A percentile compares a stretch with the other conserved stretches of the same genome.
Evolutionary conservation across 1,140 invertebrate species (phyloP).

Genomic region (Platorchestia sp.): DNA sequence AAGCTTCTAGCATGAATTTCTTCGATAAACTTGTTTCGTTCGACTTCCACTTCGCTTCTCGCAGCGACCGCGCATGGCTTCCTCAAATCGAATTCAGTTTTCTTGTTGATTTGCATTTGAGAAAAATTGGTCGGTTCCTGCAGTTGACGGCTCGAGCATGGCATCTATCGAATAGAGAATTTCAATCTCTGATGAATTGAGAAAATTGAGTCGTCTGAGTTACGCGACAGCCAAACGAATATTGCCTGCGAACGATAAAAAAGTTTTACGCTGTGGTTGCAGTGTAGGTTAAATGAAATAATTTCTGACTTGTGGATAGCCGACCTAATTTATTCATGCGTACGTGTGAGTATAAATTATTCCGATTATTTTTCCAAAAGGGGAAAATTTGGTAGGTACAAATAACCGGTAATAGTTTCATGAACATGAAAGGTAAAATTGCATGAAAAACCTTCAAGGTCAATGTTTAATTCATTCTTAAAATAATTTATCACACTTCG

Average conservation of each 20-base stretch:
- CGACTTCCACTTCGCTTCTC: neutral
- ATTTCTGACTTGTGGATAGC: no score
- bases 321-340: no score
- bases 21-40: neutral
- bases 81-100: conserved; percentile 1
- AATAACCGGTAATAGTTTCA: no score
- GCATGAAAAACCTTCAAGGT: no score
- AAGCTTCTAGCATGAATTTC: neutral
- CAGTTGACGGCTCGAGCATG: conserved; percentile 41
- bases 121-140: conserved; percentile 19
- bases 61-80: neutral
- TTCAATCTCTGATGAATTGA: conserved; percentile 8
- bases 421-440: no score
- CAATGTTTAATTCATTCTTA: no score
- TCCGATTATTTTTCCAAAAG: neutral
- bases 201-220: neutral
- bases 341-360: neutral
- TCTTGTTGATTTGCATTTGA: conserved; percentile 18
- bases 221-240: neutral
- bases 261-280: neutral
- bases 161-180: conserved; percentile 28
- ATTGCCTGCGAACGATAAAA: neutral
- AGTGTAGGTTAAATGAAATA: no score
- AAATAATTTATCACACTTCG: no score
- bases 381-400: no score